These are phyloP conservation scores for Drosophila longiperda DNA, from an alignment of 2,888 invertebrate genomes.

Conservation along the genomic window DNA sequence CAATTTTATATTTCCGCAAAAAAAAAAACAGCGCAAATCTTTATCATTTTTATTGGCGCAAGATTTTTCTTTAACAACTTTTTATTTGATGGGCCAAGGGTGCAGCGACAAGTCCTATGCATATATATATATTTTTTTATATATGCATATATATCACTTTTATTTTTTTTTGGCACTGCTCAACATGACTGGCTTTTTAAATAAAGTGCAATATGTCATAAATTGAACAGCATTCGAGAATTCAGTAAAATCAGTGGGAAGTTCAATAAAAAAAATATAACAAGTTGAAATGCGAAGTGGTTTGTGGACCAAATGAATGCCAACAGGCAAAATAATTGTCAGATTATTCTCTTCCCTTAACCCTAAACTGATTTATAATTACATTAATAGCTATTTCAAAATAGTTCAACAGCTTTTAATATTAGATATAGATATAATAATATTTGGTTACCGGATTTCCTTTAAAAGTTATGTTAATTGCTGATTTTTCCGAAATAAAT, in stretches of 20 bases:
- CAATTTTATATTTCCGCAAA: constrained; percentile 82
- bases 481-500: too few relatives aligned
- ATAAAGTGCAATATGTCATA: constrained; percentile 25
- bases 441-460: neutral
- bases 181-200: constrained; percentile 18
- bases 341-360: too few relatives aligned
- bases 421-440: too few relatives aligned
- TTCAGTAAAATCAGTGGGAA: neutral
- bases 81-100: constrained; percentile 6
- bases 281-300: neutral
- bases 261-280: neutral
- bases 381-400: neutral
- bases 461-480: too few relatives aligned
- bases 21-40: constrained; percentile 39
- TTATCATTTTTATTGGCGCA: constrained; percentile 62
- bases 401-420: too few relatives aligned
- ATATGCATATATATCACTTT: neutral
- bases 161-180: constrained; percentile 44
- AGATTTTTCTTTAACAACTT: constrained; percentile 42
- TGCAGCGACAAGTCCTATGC: neutral
- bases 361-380: neutral
- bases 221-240: constrained; percentile 13
- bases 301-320: neutral
- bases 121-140: neutral
- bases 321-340: too few relatives aligned